Evolutionary conservation across 2,888 invertebrate species (phyloP).

Genomic region (Yponomeuta malinellus): DNA sequence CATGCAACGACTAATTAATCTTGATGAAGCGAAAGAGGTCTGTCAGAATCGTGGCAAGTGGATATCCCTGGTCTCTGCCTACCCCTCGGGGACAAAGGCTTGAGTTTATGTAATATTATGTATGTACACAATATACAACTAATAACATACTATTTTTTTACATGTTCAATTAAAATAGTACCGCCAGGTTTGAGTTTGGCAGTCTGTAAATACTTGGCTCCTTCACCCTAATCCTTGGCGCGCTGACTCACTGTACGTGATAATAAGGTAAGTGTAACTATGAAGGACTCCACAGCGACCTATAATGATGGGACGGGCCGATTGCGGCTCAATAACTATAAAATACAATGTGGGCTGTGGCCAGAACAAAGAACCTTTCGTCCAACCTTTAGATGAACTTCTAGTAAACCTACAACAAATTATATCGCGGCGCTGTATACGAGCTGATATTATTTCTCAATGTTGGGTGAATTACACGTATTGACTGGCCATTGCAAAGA

Average conservation of each 20-base stretch:
- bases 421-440: background rate
- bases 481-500: background rate
- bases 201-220: background rate
- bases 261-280: background rate
- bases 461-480: background rate
- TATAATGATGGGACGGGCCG: background rate
- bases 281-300: background rate
- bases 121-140: too few relatives aligned
- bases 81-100: too few relatives aligned
- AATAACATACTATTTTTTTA: too few relatives aligned
- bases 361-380: background rate
- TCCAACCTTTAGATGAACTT: background rate
- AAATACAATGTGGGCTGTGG: background rate
- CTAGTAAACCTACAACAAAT: background rate
- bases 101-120: too few relatives aligned
- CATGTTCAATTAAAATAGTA: too few relatives aligned
- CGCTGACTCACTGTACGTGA: background rate
- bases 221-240: background rate
- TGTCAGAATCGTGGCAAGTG: too few relatives aligned
- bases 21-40: too few relatives aligned
- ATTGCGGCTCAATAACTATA: background rate
- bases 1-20: too few relatives aligned
- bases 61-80: too few relatives aligned
- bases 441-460: background rate
- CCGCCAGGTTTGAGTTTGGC: background rate